Conservation (phyloP, 2,797 vertebrate species). For the Propithecus perrieri region DNA sequence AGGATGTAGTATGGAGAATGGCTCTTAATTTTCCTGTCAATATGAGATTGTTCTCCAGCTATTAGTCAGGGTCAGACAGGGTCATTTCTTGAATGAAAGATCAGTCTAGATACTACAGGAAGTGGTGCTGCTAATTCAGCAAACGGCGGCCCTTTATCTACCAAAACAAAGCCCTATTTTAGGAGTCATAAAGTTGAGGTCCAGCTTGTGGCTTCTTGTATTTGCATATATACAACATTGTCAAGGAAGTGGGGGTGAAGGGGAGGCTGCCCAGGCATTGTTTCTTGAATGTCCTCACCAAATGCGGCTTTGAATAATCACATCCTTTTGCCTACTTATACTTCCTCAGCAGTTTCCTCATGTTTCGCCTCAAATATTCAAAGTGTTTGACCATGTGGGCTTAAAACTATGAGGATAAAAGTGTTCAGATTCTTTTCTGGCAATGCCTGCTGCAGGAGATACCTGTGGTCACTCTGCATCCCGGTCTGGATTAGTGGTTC, state of each 20-base stretch:
- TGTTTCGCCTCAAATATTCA: conserved; percentile 55
- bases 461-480: conserved; percentile 51
- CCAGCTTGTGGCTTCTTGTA: conserved; percentile 54
- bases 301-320: conserved; percentile 55
- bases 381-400: conserved; percentile 49
- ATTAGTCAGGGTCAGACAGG: conserved; percentile 57
- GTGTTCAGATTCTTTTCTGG: conserved; percentile 3
- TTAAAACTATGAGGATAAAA: conserved; percentile 47
- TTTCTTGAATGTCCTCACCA: conserved; percentile 25
- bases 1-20: conserved; percentile 22
- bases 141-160: conserved; percentile 40
- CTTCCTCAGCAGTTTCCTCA: conserved; percentile 42
- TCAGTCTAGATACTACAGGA: conserved; percentile 24
- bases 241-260: conserved; percentile 39
- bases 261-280: neutral
- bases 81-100: conserved; percentile 45
- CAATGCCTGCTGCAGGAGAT: neutral
- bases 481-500: conserved; percentile 59
- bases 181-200: conserved; percentile 49
- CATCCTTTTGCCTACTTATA: neutral
- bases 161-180: conserved; percentile 68
- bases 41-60: conserved; percentile 53
- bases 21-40: conserved; percentile 34
- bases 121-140: conserved; percentile 32
- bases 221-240: conserved; percentile 29